Conservation (phyloP, 2,888 invertebrate genomes). For the Epirrhoe tristata region DNA sequence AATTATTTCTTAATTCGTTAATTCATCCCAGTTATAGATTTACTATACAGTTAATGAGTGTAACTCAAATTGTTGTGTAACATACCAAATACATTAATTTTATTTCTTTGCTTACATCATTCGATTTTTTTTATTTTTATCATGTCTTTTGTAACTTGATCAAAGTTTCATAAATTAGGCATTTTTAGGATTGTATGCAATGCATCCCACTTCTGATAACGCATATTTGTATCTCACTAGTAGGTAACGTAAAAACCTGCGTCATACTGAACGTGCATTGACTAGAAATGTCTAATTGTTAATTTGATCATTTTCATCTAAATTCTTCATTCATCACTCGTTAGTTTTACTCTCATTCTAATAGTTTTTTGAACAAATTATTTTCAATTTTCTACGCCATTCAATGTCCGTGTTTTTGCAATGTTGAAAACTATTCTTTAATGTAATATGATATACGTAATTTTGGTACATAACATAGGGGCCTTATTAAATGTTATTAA, state of each 20-base stretch:
- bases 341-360: slow-evolving; percentile 19
- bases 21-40: slow-evolving; percentile 61
- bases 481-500: slow-evolving; percentile 66
- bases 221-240: not conserved
- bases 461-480: slow-evolving; percentile 76
- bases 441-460: slow-evolving; percentile 76
- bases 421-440: slow-evolving; percentile 57
- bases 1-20: slow-evolving; percentile 45
- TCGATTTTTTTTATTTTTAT: slow-evolving; percentile 70
- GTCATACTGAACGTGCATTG: not conserved
- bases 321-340: slow-evolving; percentile 15
- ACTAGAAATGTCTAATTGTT: slow-evolving; percentile 9
- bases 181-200: slow-evolving; percentile 1
- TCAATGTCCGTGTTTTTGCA: slow-evolving; percentile 29
- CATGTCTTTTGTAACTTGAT: slow-evolving; percentile 61
- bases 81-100: slow-evolving; percentile 80
- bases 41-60: slow-evolving; percentile 63
- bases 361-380: slow-evolving; percentile 26
- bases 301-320: not conserved
- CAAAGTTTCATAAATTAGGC: slow-evolving; percentile 58
- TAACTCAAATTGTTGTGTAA: slow-evolving; percentile 80
- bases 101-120: slow-evolving; percentile 72
- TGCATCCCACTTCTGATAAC: slow-evolving; percentile 1
- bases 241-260: not conserved
- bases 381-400: slow-evolving; percentile 23